Percentiles rank a stretch among this genome's conserved stretches.
These are phyloP conservation scores for Siderastrea radians DNA, from an alignment of 92 coral and sea anemone genomes.

Conservation along the genomic window DNA sequence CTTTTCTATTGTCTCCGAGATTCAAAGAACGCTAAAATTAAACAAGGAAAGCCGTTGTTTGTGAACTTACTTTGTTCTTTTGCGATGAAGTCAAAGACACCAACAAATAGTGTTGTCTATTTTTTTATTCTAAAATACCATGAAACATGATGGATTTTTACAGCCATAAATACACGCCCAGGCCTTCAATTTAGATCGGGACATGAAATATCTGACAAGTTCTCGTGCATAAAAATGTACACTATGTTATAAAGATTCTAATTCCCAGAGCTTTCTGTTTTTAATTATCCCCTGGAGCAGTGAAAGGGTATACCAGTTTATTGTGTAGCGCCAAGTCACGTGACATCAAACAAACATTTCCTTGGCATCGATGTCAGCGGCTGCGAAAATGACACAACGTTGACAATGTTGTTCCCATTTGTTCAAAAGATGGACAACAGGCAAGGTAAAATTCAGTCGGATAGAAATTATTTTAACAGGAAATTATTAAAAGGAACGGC, in stretches of 20 bases:
- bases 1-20: background rate
- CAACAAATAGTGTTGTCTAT: background rate
- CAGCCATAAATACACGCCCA: slow-evolving; percentile 51
- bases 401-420: too few relatives aligned
- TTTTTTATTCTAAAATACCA: slow-evolving; percentile 54
- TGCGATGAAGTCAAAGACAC: background rate
- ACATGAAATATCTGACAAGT: background rate
- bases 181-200: background rate
- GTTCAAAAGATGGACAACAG: too few relatives aligned
- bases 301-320: background rate
- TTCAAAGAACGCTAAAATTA: too few relatives aligned
- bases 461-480: too few relatives aligned
- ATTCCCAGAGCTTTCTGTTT: background rate
- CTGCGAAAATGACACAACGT: too few relatives aligned
- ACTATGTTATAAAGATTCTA: background rate
- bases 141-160: slow-evolving; percentile 22
- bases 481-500: too few relatives aligned
- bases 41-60: background rate
- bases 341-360: too few relatives aligned
- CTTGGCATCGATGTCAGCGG: too few relatives aligned
- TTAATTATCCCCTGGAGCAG: background rate
- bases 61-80: background rate
- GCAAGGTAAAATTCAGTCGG: too few relatives aligned
- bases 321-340: background rate
- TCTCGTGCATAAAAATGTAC: slow-evolving; percentile 12